Evolutionary conservation across 2,797 vertebrate species (phyloP), one percentile per base, ranked within the genome.

Genomic region (Poecilia gillii): DNA sequence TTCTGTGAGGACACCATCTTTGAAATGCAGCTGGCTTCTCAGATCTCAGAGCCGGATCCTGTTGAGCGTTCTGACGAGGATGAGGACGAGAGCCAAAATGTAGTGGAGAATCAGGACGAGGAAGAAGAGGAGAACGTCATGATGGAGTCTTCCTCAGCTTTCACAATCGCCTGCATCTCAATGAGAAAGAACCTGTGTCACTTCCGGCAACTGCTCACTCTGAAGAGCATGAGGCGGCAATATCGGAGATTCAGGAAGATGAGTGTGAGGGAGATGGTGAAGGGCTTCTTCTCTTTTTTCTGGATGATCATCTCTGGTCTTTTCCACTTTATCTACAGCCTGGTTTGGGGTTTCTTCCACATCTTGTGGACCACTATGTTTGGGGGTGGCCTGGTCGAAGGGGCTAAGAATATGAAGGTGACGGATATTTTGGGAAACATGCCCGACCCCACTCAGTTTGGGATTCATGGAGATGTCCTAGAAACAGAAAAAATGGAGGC

Each of bases 1-100:
- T 99, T 99, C 92, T 99, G 99, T 36, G 99, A 99, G 91, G 99
- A 99, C 86, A 99, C 99, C 0, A 99, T 99, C 91, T 99, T 99
- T 87, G 99, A 99, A 94, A 99, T 99, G 99, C 98, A 99, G 79
- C 83, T 99, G 68, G 99, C 99, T 0, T 99, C 99, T 0, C 97
- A 98, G 88, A 99, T 99, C 85, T 99, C 99, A 0, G 99, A 99
- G 89, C 96, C 97, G 0, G 98, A 99, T 81, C 93, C 96, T 0
- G 88, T 96, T 0, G 99, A 99, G 83, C 96, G 97, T 31, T 95
- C 93, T 0, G 95, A 96, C 71, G 97, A 98, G 16, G 97, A 97
- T 0, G 97, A 98, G 6, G 97, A 97, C 0, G 95, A 96, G 49
- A 91, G 91, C 3, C 88, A 95, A 83, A 96, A 91, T 16, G 89